Evolutionary conservation across 2,797 vertebrate genomes (phyloP), one percentile per base, ranked within the genome.

Genomic region (Microctenopoma lineatum): DNA sequence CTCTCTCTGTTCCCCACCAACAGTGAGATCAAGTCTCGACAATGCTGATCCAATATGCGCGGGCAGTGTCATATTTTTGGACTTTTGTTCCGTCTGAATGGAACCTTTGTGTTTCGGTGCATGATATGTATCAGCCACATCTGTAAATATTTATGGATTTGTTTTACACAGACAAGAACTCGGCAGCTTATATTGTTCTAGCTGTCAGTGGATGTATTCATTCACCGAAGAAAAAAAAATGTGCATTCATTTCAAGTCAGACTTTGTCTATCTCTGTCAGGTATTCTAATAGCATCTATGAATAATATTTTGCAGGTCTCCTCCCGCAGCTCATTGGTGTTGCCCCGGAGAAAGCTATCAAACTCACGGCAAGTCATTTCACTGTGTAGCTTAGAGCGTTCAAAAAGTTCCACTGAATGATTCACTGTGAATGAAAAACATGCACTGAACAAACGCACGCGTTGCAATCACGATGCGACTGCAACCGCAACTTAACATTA

Each of bases 281-380:
- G 83, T 88, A 76, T 79, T 88, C 84, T 92, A 87, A 90, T 86
- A 78, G 75, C 82, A 75, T 87, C 90, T 85, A 91, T 91, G 89
- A 90, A 92, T 92, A 89, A 90, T 95, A 89, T 95, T 94, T 84
- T 92, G 78, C 93, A 99, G 97, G 97, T 94, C 96, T 99, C 81
- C 91, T 99, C 92, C 97, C 97, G 83, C 97, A 99, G 81, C 96
- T 99, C 86, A 96, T 98, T 81, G 97, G 97, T 72, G 97, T 99
- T 81, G 97, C 97, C 89, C 97, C 97, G 67, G 97, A 99, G 94
- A 99, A 98, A 92, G 97, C 97, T 87, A 99, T 99, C 94, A 99
- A 98, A 91, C 95, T 99, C 89, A 98, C 97, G 92, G 97, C 96
- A 96, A 95, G 96, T 98, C 89, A 88, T 91, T 92, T 92, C 71